Base-by-base conservation (phyloP, 2,113 vertebrate genomes). In the Brachionichthys hirsutus region DNA sequence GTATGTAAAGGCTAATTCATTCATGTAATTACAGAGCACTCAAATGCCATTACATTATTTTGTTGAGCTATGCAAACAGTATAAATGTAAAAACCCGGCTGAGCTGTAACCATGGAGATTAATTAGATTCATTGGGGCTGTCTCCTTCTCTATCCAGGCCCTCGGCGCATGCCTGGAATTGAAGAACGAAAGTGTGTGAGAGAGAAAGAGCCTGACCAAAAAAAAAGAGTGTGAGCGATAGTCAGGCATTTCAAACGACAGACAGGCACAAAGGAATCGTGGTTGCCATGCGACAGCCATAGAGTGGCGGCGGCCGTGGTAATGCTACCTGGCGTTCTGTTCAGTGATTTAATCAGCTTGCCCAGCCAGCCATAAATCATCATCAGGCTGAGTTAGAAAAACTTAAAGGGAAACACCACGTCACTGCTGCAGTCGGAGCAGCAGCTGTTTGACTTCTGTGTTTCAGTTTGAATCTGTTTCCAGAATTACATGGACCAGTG, bases 271-370 rank as follows among this genome's bases (percentile, higher is more conserved):
- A n/a, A 55, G 48, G 19, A 45, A 45, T 15, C 15, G 19, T 17
- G 66, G 85, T 87, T 87, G 82, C 85, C 75, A 85, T 79, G 84
- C 81, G 67, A 87, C 77, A 1, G 62, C 70, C 68, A 69, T 80
- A 81, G 67, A 85, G 78, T 43, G 70, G 77, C 70, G 79, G 74
- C 76, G 53, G 81, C 62, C 49, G 19, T 30, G n/a, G 77, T 87
- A 87, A 87, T 85, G 68, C 67, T 86, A 78, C 73, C 73, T 82
- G 74, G 80, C 80, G 49, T 79, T 82, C 62, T 83, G 81, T 71
- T 77, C 81, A 75, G 65, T 85, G 83, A 86, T 86, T 85, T 86
- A 81, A 87, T 89, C 77, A 85, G 73, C 78, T 76, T 22, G 14
- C 72, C 67, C 75, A 65, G 80, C 68, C 19, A 62, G 84, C 77